phyloP scores from a whole-genome alignment of 2,797 vertebrate species.

The Heliangelus exortis region DNA sequence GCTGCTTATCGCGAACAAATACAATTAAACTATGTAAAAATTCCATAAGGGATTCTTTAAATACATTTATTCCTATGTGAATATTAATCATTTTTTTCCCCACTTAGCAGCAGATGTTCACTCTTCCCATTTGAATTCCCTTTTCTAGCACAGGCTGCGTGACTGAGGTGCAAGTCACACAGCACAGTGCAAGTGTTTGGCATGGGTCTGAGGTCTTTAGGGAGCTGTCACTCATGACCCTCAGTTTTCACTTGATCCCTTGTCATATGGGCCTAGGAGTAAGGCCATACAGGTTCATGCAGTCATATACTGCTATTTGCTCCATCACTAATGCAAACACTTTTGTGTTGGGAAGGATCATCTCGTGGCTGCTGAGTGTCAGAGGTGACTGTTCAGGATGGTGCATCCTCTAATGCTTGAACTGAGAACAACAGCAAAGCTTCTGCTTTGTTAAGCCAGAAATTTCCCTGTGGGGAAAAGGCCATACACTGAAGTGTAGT shows the following conservation, averaged over 20 bases:
- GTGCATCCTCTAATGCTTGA: background rate
- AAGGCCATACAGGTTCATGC: background rate
- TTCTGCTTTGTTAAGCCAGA: background rate
- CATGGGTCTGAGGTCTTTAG: background rate
- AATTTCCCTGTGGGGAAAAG: background rate
- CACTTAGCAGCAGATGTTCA: constrained; percentile 59
- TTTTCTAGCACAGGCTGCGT: constrained; percentile 25
- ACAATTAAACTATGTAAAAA: constrained; percentile 67
- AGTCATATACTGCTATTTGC: background rate
- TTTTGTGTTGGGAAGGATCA: background rate
- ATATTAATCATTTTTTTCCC: constrained; percentile 40
- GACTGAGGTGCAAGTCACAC: background rate
- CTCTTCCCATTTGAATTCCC: constrained; percentile 37
- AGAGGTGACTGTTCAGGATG: background rate
- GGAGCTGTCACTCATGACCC: background rate
- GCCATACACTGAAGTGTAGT: background rate
- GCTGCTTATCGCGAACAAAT: constrained; percentile 54
- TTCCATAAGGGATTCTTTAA: constrained; percentile 68
- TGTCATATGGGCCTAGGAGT: background rate
- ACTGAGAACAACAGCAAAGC: background rate
- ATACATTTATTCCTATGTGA: constrained; percentile 58
- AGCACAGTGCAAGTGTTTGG: background rate
- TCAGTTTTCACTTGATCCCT: constrained; percentile 12
- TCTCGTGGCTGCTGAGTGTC: background rate
- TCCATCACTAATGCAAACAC: background rate